Base-by-base conservation (phyloP, 2,888 invertebrate species). In the Pollenia amentaria region DNA sequence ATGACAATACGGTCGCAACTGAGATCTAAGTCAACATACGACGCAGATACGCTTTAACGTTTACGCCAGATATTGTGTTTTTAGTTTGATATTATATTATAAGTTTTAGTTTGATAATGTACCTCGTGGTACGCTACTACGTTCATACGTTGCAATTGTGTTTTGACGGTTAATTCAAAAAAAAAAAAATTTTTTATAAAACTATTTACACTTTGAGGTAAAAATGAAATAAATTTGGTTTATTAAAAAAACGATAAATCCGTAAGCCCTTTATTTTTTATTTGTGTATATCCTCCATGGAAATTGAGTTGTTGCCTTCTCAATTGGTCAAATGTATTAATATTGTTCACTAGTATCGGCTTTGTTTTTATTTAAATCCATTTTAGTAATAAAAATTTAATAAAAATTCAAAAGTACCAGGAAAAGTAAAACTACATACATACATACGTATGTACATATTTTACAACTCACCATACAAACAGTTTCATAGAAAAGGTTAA, bases 181-280 rank as follows among this genome's bases (percentile, higher is more conserved):
- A 29, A 29, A 6, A 14, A 40, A 48, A 29, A 3, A 48, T 12
- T 48, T 9, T n/a, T 4, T 46, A 21, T 14, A 46, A 65, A 46
- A 12, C 18, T 9, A 10, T 48, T n/a, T 48, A 11, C 42, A 0
- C 7, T 21, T n/a, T 29, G 12, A 12, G 29, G 1, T 2, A 1
- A 16, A 46, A 12, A 29, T 14, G 16, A 44, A 57, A 55, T 72
- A 72, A 72, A 42, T 51, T 11, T 67, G 2, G 29, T 29, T 29
- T 3, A 29, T 29, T 29, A 2, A 14, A n/a, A 48, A 48, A 67
- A 48, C 55, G 44, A 44, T 55, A 70, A 55, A 4, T 72, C 3
- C 29, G 29, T 29, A 29, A 29, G 6, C 1, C 14, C 2, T 21
- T 21, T 2, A 6, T 55, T 57, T 55, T 55, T 7, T 2, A 38